These are phyloP conservation scores for Clitarchus hookeri DNA, from an alignment of 2,888 invertebrate species.

Conservation along the genomic window DNA sequence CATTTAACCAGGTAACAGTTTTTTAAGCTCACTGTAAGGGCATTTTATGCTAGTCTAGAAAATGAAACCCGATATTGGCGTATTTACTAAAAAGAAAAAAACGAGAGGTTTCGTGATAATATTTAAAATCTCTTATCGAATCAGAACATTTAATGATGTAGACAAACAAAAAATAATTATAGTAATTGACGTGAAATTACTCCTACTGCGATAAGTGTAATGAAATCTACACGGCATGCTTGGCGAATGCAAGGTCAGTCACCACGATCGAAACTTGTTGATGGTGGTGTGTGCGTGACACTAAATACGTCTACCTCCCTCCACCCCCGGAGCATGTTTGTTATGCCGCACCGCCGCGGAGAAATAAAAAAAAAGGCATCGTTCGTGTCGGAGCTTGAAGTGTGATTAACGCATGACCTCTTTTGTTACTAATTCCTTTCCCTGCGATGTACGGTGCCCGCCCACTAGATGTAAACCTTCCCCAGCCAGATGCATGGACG, in stretches of 20 bases:
- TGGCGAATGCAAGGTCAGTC: not conserved
- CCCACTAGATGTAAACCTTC: not conserved
- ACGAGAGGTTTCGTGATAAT: too few species aligned
- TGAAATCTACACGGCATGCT: not conserved
- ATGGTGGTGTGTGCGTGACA: not conserved
- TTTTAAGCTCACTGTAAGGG: too few species aligned
- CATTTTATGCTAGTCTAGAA: too few species aligned
- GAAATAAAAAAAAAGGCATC: not conserved
- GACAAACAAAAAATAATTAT: too few species aligned
- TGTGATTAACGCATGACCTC: constrained; percentile 6
- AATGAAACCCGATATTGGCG: too few species aligned
- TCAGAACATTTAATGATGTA: too few species aligned
- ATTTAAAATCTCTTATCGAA: too few species aligned
- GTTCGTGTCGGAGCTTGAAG: not conserved
- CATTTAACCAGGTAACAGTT: too few species aligned
- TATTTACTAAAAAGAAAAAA: too few species aligned
- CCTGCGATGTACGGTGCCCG: not conserved
- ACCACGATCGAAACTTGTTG: not conserved
- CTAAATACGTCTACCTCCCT: not conserved
- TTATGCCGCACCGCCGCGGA: not conserved
- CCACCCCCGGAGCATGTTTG: not conserved
- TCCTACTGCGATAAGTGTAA: too few species aligned
- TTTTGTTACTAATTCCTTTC: not conserved
- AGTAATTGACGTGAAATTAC: too few species aligned
- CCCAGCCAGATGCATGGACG: not conserved